Base-by-base conservation (phyloP, 2,113 vertebrate genomes). In the Xiphophorus couchianus region DNA sequence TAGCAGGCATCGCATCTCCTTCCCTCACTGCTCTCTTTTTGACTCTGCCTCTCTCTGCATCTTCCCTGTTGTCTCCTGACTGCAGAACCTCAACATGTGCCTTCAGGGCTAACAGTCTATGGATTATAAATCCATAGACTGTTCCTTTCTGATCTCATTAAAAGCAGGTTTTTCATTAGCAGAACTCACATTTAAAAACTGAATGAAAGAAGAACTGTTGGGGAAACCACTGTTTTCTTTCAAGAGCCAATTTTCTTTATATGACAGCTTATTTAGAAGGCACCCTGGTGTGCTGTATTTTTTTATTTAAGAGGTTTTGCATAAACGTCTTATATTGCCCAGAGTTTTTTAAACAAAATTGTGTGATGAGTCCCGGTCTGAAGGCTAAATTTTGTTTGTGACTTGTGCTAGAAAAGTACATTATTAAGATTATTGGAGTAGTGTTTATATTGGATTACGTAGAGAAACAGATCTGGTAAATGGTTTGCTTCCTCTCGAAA, bases 201-300 rank as follows among this genome's bases (percentile, higher is more conserved):
- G 73, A 74, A 71, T 9, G 31, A 77, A 62, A 15, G 78, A 84
- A 54, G 78, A 85, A 87, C 82, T 70, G 75, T 77, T 86, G 72
- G 88, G 84, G 83, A 67, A 85, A 87, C 87, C 86, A 35, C 77
- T n/a, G 27, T 86, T 85, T 86, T 91, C 74, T 71, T 78, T 73
- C 68, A 1, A 76, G 60, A 77, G 62, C n/a, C 62, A 77, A 81
- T 54, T 80, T 86, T 90, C 87, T 91, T 76, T 62, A 44, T 71
- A 30, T 66, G 8, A 25, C 54, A n/a, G 19, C 76, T 78, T 82
- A 74, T 76, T 82, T 58, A 61, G 9, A 51, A 9, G 58, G 33
- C 22, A 27, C 44, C 37, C 58, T 62, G 14, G 44, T 69, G 14
- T 60, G 28, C 35, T 73, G 39, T n/a, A 25, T 39, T n/a, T 22